Evolutionary conservation across 1,140 invertebrate genomes (phyloP).

Genomic region (Euwallacea similis): DNA sequence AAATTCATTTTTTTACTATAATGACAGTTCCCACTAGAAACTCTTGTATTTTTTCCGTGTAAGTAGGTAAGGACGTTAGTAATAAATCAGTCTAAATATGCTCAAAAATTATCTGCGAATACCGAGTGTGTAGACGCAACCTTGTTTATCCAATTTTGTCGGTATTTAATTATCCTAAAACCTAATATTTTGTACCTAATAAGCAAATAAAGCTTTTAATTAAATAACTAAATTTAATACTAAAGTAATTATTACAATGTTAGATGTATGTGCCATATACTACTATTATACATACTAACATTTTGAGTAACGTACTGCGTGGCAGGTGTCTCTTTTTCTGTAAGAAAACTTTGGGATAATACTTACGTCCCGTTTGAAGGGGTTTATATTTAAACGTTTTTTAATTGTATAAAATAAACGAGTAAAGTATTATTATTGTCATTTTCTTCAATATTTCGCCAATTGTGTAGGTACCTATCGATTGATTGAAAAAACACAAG

Average conservation of each 20-base stretch:
- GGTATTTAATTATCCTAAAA: too few species aligned
- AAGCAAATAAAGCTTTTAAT: not conserved
- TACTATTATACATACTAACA: slow-evolving; percentile 15
- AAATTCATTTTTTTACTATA: too few species aligned
- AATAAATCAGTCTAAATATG: not conserved
- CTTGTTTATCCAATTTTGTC: not conserved
- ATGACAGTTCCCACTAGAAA: too few species aligned
- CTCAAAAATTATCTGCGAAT: not conserved
- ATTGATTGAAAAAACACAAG: too few species aligned
- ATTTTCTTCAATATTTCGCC: too few species aligned
- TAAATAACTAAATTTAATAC: not conserved
- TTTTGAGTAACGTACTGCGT: not conserved
- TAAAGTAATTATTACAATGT: slow-evolving; percentile 1
- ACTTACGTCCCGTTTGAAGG: not conserved
- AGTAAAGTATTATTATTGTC: not conserved
- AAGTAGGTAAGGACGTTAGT: too few species aligned
- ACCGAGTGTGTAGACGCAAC: not conserved
- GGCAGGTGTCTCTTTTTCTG: not conserved
- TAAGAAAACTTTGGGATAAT: slow-evolving; percentile 1
- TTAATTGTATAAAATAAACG: slow-evolving; percentile 3
- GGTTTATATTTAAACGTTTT: slow-evolving; percentile 6
- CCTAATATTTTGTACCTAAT: not conserved
- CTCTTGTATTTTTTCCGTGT: too few species aligned
- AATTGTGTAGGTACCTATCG: too few species aligned
- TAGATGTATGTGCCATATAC: slow-evolving; percentile 14